Evolutionary conservation across 2,113 vertebrate genomes (phyloP).

Genomic region (Ranitomeya imitator): DNA sequence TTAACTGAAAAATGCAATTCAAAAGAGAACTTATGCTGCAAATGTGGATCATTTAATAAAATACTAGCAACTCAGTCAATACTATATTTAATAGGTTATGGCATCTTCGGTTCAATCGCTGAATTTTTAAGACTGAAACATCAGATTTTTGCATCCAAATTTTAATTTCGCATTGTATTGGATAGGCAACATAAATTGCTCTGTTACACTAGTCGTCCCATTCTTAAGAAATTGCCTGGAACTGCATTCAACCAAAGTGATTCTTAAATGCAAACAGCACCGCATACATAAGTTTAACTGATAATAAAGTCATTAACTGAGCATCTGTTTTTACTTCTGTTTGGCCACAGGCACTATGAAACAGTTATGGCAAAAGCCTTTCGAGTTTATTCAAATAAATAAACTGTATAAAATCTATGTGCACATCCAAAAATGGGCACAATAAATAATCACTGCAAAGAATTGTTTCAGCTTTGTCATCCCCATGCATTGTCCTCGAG

Average conservation of each 20-base stretch:
- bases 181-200: constrained; percentile 8
- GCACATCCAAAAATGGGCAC: constrained; percentile 28
- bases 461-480: constrained; percentile 9
- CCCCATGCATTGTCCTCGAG: constrained; percentile 10
- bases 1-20: neutral
- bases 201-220: neutral
- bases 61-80: neutral
- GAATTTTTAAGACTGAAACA: constrained; percentile 14
- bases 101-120: neutral
- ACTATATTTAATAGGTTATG: neutral
- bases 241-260: constrained; percentile 13
- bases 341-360: constrained; percentile 58
- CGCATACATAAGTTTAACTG: constrained; percentile 15
- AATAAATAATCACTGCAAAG: constrained; percentile 32
- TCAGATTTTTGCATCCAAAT: neutral
- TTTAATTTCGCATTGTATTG: neutral
- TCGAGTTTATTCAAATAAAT: constrained; percentile 46
- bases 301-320: constrained; percentile 4
- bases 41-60: neutral
- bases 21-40: neutral
- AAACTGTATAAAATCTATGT: constrained; percentile 44
- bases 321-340: constrained; percentile 35
- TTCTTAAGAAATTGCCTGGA: constrained; percentile 8
- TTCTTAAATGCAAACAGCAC: constrained; percentile 39
- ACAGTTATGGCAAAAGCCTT: constrained; percentile 47